Conservation (phyloP, 2,888 invertebrate genomes). For the Eugnorisma glareosa region DNA sequence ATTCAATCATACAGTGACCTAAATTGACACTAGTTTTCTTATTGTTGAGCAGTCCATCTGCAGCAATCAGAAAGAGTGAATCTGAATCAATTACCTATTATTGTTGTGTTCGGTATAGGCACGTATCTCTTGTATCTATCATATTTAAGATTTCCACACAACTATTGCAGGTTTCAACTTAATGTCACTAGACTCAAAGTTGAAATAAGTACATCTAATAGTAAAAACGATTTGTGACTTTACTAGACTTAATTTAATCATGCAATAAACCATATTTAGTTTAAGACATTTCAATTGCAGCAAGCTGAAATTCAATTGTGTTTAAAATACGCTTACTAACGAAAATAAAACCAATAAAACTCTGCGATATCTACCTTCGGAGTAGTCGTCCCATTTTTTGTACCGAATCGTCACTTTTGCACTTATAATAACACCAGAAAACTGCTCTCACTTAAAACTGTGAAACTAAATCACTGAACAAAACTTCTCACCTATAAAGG, state of each 20-base stretch:
- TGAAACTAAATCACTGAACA: constrained; percentile 25
- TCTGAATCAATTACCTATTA: constrained; percentile 23
- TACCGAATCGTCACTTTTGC: neutral
- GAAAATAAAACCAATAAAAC: neutral
- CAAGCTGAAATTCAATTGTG: neutral
- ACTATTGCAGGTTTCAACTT: neutral
- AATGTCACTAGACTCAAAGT: neutral
- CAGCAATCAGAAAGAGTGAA: constrained; percentile 11
- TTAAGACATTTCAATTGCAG: neutral
- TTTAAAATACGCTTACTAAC: neutral
- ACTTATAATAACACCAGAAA: neutral
- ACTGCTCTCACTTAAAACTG: constrained; percentile 2
- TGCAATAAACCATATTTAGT: neutral
- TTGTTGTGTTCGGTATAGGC: neutral
- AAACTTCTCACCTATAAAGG: constrained; percentile 3
- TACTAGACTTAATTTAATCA: neutral
- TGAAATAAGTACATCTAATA: neutral
- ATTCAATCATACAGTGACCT: constrained; percentile 34
- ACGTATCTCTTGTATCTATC: neutral
- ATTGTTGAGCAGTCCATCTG: constrained; percentile 16
- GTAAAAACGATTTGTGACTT: neutral
- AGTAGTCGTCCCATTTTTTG: constrained; percentile 32
- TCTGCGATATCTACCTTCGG: constrained; percentile 33
- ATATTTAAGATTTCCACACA: neutral
- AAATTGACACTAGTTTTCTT: constrained; percentile 39